A percentile compares a stretch with the other conserved stretches of the same genome.
Evolutionary conservation across 2,113 vertebrate species (phyloP).

Genomic region (Mola mola): DNA sequence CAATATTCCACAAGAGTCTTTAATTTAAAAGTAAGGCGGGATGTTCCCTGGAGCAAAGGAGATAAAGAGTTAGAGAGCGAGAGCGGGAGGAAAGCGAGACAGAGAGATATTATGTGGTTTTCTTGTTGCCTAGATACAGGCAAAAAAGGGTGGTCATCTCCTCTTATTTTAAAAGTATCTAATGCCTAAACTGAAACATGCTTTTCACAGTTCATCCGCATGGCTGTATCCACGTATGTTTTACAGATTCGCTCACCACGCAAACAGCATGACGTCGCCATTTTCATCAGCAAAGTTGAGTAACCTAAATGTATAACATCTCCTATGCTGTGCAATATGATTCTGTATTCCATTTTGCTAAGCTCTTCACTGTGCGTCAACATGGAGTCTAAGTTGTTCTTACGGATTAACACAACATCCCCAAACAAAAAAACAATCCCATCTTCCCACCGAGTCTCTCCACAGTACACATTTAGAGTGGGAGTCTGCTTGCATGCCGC

Average conservation of each 20-base stretch:
- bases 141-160: constrained; percentile 33
- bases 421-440: constrained; percentile 64
- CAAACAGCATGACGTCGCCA: neutral
- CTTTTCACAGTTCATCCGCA: constrained; percentile 25
- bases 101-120: constrained; percentile 46
- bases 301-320: neutral
- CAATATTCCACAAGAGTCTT: constrained; percentile 10
- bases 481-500: constrained; percentile 31
- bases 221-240: neutral
- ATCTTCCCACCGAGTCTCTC: constrained; percentile 25
- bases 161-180: constrained; percentile 40
- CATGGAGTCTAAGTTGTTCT: constrained; percentile 19
- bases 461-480: constrained; percentile 43
- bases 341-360: neutral
- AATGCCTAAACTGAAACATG: constrained; percentile 43
- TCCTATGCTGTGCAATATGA: neutral
- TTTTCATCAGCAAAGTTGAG: neutral
- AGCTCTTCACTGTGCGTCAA: constrained; percentile 20
- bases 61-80: constrained; percentile 33
- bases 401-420: constrained; percentile 62
- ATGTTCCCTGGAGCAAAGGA: constrained; percentile 33
- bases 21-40: constrained; percentile 38
- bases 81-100: constrained; percentile 29
- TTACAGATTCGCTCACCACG: neutral
- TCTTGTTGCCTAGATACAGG: constrained; percentile 78